Evolutionary conservation across 2,888 invertebrate species (phyloP).

Genomic region (Ctena decussata): DNA sequence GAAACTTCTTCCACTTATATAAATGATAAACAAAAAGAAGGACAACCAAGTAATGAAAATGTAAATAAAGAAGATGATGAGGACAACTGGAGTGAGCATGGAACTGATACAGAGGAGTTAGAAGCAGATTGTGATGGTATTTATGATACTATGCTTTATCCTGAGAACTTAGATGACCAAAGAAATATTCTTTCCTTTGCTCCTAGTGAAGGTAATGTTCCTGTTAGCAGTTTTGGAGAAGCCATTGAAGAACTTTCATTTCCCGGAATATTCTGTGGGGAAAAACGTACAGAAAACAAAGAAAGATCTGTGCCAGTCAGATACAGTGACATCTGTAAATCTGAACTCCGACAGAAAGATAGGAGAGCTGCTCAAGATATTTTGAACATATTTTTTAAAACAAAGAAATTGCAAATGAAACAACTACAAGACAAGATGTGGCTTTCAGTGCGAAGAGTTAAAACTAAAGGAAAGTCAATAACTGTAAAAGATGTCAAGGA

Average conservation of each 20-base stretch:
- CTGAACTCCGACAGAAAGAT: constrained; percentile 4
- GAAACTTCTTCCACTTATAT: too few relatives aligned
- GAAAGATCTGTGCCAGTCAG: background rate
- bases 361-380: constrained; percentile 28
- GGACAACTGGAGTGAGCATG: too few relatives aligned
- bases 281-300: constrained; percentile 11
- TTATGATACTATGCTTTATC: too few relatives aligned
- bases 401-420: constrained; percentile 35
- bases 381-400: constrained; percentile 50
- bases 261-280: constrained; percentile 42
- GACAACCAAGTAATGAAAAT: too few relatives aligned
- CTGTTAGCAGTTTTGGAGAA: constrained; percentile 39
- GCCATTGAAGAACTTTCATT: constrained; percentile 38
- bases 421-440: constrained; percentile 28
- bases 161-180: too few relatives aligned
- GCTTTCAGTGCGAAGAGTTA: constrained; percentile 8
- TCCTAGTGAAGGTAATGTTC: constrained; percentile 38
- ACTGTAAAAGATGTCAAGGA: constrained; percentile 27
- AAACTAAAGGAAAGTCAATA: background rate
- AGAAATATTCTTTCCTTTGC: constrained; percentile 28
- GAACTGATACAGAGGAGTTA: too few relatives aligned
- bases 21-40: too few relatives aligned
- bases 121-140: too few relatives aligned
- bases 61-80: too few relatives aligned
- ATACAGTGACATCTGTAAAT: constrained; percentile 24